Evolutionary conservation across 2,113 vertebrate species (phyloP).

Genomic region (Istiophorus platypterus): DNA sequence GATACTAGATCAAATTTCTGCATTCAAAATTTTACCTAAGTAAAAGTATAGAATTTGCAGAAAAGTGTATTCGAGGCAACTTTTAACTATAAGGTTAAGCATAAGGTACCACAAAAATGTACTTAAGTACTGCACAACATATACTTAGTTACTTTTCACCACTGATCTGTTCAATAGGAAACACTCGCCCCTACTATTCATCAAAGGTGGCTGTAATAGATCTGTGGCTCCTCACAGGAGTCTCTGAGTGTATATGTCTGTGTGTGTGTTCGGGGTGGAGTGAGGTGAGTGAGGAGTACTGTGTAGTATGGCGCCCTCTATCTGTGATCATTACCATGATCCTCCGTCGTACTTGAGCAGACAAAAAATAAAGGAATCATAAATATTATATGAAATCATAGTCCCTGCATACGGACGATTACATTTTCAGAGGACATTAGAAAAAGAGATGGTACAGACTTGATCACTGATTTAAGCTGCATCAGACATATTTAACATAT

Average conservation of each 20-base stretch:
- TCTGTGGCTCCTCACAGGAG: background rate
- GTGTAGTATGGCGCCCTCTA: slow-evolving; percentile 66
- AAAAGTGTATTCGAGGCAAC: background rate
- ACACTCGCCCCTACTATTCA: too few species aligned
- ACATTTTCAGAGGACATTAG: background rate
- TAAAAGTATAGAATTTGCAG: too few species aligned
- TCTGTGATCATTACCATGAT: background rate
- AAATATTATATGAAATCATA: background rate
- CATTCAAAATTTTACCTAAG: too few species aligned
- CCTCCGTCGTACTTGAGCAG: background rate
- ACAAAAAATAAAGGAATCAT: background rate
- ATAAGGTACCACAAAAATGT: background rate
- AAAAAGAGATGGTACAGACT: background rate
- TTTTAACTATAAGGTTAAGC: too few species aligned
- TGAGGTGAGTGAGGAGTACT: background rate
- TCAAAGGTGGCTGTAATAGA: background rate
- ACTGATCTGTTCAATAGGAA: background rate
- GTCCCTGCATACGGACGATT: background rate
- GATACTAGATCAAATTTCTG: too few species aligned
- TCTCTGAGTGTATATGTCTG: background rate
- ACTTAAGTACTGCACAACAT: background rate
- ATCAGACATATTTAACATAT: background rate
- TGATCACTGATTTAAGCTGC: background rate
- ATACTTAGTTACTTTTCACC: background rate
- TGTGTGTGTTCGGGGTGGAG: background rate